Conservation (phyloP, 1,140 invertebrate genomes). For the Diorhabda carinulata region DNA sequence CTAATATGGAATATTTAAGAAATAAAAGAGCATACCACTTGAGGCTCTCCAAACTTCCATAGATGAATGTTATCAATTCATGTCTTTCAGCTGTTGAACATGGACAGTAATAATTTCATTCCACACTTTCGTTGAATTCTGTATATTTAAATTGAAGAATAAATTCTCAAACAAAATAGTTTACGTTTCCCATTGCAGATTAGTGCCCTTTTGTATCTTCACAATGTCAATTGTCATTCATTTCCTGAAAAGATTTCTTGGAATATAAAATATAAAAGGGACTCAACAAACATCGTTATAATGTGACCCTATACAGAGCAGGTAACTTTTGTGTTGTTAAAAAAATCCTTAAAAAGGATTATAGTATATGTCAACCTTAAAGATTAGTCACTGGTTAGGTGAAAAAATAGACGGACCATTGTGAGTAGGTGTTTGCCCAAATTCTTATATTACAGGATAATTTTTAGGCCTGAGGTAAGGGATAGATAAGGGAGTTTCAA, state of each 20-base stretch:
- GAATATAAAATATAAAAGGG: background rate
- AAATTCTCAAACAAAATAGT: background rate
- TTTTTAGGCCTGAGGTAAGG: too few relatives aligned
- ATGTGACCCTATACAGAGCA: slow-evolving; percentile 6
- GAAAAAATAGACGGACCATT: background rate
- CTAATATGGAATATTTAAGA: too few relatives aligned
- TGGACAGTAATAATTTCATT: too few relatives aligned
- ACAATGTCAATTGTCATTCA: slow-evolving; percentile 11
- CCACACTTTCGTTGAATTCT: background rate
- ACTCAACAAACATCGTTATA: slow-evolving; percentile 7
- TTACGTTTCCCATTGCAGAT: slow-evolving; percentile 9
- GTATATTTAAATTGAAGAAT: background rate
- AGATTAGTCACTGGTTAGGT: slow-evolving; percentile 4
- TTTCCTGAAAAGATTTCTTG: background rate
- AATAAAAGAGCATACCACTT: too few relatives aligned
- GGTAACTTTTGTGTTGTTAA: slow-evolving; percentile 6
- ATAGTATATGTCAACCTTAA: background rate
- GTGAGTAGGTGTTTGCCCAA: slow-evolving; percentile 6
- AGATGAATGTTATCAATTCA: too few relatives aligned
- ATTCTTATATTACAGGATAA: background rate
- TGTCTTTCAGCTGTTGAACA: too few relatives aligned
- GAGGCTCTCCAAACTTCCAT: too few relatives aligned
- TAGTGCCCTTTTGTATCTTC: background rate
- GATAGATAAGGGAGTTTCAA: too few relatives aligned
- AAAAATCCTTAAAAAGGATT: background rate